phyloP scores from a whole-genome alignment of 2,888 invertebrate genomes.

The Nasonia oneida region DNA sequence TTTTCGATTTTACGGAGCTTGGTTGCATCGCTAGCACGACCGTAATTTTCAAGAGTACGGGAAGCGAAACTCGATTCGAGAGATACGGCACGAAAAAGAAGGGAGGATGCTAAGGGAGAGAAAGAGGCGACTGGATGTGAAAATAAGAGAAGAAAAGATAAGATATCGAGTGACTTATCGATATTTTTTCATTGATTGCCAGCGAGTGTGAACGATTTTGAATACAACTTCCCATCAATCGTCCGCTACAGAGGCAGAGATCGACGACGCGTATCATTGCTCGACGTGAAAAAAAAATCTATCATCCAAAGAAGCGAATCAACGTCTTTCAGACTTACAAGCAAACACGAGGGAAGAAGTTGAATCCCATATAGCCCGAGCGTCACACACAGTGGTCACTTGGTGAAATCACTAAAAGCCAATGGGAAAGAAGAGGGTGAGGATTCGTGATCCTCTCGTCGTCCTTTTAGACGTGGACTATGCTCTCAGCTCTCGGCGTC shows the following conservation, averaged over 20 bases:
- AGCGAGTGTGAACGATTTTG: background rate
- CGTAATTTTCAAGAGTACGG: slow-evolving; percentile 24
- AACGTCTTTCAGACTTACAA: background rate
- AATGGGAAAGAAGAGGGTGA: background rate
- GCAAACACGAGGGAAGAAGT: background rate
- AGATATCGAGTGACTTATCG: background rate
- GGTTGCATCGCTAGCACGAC: slow-evolving; percentile 7
- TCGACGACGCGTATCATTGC: background rate
- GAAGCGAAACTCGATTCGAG: background rate
- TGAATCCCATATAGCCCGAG: background rate
- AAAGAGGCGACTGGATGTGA: background rate
- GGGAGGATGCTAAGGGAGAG: background rate
- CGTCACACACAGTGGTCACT: background rate
- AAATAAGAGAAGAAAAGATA: background rate
- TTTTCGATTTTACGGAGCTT: slow-evolving; percentile 50
- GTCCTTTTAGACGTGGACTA: background rate
- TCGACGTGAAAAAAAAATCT: background rate
- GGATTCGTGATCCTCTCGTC: slow-evolving; percentile 19
- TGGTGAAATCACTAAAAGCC: slow-evolving; percentile 41
- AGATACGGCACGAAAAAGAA: slow-evolving; percentile 12
- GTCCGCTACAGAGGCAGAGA: background rate
- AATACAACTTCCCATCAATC: background rate
- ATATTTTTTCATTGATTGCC: background rate
- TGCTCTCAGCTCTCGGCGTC: background rate
- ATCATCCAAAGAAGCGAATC: background rate